Evolutionary conservation across 2,113 vertebrate species (phyloP).

Genomic region (Cepphus grylle): DNA sequence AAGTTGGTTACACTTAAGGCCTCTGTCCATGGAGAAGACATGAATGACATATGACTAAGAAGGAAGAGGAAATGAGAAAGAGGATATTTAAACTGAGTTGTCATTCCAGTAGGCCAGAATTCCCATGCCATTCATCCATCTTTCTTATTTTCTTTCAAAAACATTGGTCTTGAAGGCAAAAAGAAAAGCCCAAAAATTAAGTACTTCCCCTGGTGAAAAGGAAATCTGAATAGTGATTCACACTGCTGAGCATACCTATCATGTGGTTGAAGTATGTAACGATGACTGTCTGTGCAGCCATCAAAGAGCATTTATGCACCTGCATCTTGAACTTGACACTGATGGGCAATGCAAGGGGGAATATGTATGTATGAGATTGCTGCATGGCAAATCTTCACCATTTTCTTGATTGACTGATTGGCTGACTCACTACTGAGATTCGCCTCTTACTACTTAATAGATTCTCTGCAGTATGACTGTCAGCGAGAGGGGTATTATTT

Average conservation of each 20-base stretch:
- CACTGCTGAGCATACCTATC: neutral
- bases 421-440: constrained; percentile 47
- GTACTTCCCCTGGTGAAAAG: neutral
- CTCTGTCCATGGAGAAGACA: neutral
- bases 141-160: neutral
- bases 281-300: neutral
- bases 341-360: neutral
- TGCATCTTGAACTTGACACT: constrained; percentile 27
- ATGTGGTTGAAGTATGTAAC: neutral
- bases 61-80: neutral
- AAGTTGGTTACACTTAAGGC: neutral
- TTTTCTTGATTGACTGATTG: constrained; percentile 54
- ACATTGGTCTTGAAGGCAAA: neutral
- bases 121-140: no score
- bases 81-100: neutral
- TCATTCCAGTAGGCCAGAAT: neutral
- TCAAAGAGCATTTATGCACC: constrained; percentile 15
- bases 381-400: constrained; percentile 4
- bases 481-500: constrained; percentile 8
- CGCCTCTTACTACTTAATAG: neutral
- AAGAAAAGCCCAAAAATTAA: neutral
- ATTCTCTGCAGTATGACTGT: neutral
- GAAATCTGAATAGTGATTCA: constrained; percentile 9
- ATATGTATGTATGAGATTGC: neutral
- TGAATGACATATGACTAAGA: neutral